Percentiles rank a stretch among this genome's conserved stretches.
Evolutionary conservation across 2,113 vertebrate species (phyloP).

Genomic region (Ctenodactylus gundi): DNA sequence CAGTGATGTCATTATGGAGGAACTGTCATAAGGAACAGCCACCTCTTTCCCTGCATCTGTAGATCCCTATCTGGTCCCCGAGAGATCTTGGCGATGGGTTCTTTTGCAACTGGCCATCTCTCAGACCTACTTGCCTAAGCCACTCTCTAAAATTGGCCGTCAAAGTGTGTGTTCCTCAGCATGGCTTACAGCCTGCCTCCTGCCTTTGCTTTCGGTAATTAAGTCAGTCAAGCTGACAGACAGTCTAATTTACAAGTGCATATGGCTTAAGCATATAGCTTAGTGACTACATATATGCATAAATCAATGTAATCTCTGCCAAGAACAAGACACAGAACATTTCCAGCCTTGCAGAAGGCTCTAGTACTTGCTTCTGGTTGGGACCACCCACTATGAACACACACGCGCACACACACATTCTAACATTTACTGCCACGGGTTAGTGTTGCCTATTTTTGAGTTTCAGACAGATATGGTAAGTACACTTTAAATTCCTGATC

Average conservation of each 20-base stretch:
- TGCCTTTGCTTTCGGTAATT: not conserved
- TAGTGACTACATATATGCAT: not conserved
- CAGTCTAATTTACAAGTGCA: not conserved
- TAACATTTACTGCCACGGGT: not conserved
- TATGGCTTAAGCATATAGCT: not conserved
- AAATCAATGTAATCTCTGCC: not conserved
- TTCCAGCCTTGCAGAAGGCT: not conserved
- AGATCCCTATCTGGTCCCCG: not conserved
- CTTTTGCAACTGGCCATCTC: not conserved
- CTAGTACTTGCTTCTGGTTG: not conserved
- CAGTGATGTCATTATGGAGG: not conserved
- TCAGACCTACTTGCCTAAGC: not conserved
- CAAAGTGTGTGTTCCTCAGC: not conserved
- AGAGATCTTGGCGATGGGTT: not conserved
- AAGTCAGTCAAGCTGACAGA: not conserved
- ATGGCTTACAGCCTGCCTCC: not conserved
- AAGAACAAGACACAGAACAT: not conserved
- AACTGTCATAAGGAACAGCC: not conserved
- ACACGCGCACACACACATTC: not conserved
- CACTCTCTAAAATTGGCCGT: not conserved
- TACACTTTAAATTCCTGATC: not conserved
- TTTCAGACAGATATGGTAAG: not conserved
- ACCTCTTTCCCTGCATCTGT: not conserved
- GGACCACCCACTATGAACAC: not conserved
- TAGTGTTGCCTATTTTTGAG: constrained; percentile 21